Evolutionary conservation across 1,140 invertebrate species (phyloP).

Genomic region (Pararge aegeria): DNA sequence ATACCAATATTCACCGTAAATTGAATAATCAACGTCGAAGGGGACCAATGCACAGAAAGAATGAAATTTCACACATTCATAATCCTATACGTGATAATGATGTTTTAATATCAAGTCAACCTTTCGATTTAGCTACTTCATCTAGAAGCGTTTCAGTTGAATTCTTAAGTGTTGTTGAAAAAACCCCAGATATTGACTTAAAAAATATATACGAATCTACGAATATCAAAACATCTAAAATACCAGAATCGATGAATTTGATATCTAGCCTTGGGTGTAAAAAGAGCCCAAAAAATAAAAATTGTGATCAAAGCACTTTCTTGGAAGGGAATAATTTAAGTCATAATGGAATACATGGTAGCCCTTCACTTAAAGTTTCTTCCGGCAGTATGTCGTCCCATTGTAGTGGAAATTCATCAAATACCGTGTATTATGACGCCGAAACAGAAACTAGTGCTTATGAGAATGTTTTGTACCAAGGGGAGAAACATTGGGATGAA

Average conservation of each 20-base stretch:
- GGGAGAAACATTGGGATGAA: constrained; percentile 90
- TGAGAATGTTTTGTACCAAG: constrained; percentile 75
- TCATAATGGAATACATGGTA: constrained; percentile 35
- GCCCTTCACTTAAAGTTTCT: constrained; percentile 49
- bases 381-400: constrained; percentile 71
- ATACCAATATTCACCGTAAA: constrained; percentile 75
- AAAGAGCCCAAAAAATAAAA: constrained; percentile 59
- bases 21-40: constrained; percentile 86
- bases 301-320: constrained; percentile 40
- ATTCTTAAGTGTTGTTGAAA: constrained; percentile 84
- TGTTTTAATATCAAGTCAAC: constrained; percentile 55
- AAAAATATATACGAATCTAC: constrained; percentile 89
- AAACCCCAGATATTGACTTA: constrained; percentile 85
- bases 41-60: constrained; percentile 81
- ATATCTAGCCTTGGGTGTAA: constrained; percentile 75
- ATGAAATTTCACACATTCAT: constrained; percentile 88
- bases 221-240: constrained; percentile 82
- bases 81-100: constrained; percentile 84
- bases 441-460: constrained; percentile 67
- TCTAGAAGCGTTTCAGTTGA: constrained; percentile 84
- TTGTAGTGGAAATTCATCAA: constrained; percentile 71
- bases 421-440: constrained; percentile 72
- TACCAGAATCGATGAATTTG: constrained; percentile 74
- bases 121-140: constrained; percentile 82
- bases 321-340: constrained; percentile 39